Percentiles rank a stretch among this genome's conserved stretches.
phyloP scores from a whole-genome alignment of 2,888 invertebrate species.

The Ligdia adustata region DNA sequence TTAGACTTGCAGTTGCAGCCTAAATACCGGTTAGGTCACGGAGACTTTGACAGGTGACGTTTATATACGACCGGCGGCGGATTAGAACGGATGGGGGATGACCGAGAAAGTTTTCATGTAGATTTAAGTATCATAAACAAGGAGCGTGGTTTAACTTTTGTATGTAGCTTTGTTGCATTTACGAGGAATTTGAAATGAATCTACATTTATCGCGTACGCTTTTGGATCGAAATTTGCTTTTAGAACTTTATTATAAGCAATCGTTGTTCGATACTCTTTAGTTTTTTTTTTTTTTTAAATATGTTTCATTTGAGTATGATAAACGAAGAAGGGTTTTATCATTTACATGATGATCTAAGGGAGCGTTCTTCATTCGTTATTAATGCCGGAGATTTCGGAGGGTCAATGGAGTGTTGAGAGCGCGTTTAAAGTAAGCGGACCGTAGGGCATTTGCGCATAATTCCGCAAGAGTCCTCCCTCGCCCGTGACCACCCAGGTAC shows the following conservation, averaged over 20 bases:
- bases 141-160: too few species aligned
- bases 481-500: too few species aligned
- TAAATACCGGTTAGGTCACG: conserved; percentile 75
- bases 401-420: conserved; percentile 70
- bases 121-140: conserved; percentile 48
- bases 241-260: too few species aligned
- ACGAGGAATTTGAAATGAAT: too few species aligned
- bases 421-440: conserved; percentile 73
- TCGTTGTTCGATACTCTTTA: too few species aligned
- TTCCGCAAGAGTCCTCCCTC: conserved; percentile 59
- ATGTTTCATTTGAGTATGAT: too few species aligned
- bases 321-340: conserved; percentile 50
- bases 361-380: conserved; percentile 59
- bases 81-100: neutral
- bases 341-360: conserved; percentile 34
- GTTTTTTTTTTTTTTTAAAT: too few species aligned
- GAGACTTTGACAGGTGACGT: conserved; percentile 49
- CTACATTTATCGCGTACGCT: too few species aligned
- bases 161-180: too few species aligned
- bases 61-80: conserved; percentile 43
- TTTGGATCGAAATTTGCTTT: too few species aligned
- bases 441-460: conserved; percentile 77
- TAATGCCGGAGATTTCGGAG: conserved; percentile 60
- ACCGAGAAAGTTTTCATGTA: conserved; percentile 28
- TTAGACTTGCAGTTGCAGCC: conserved; percentile 81